These are phyloP conservation scores for Ochropleura leucogaster DNA, from an alignment of 2,888 invertebrate genomes.

Conservation along the genomic window DNA sequence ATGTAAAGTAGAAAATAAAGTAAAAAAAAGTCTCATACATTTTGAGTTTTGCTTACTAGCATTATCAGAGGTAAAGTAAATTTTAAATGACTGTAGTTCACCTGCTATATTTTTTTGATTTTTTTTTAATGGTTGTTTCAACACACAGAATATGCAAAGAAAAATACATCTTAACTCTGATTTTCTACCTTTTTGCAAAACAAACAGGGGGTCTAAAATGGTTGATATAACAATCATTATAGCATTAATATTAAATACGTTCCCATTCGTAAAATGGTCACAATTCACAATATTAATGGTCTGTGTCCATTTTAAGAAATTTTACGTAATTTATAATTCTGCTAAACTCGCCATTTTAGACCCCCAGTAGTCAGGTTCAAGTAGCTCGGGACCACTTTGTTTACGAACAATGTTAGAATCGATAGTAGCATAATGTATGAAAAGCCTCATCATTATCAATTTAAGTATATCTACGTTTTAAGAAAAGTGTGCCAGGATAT, in stretches of 20 bases:
- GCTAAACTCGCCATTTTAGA: too few species aligned
- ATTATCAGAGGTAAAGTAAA: too few species aligned
- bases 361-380: constrained; percentile 25
- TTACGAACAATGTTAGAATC: constrained; percentile 32
- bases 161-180: background rate
- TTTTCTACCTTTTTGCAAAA: constrained; percentile 13
- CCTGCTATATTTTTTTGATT: background rate
- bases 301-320: too few species aligned
- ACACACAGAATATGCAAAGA: background rate
- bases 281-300: too few species aligned
- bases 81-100: too few species aligned
- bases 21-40: too few species aligned
- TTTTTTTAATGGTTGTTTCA: background rate
- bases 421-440: constrained; percentile 54
- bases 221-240: too few species aligned
- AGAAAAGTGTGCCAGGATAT: constrained; percentile 49
- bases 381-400: constrained; percentile 59
- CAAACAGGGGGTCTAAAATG: background rate
- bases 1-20: too few species aligned
- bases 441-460: constrained; percentile 55
- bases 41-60: too few species aligned
- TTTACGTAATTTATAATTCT: too few species aligned
- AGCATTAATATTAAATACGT: too few species aligned
- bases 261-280: too few species aligned
- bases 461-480: constrained; percentile 50